These are phyloP conservation scores for Drosophila neotestacea DNA, from an alignment of 2,888 invertebrate genomes.

Conservation along the genomic window DNA sequence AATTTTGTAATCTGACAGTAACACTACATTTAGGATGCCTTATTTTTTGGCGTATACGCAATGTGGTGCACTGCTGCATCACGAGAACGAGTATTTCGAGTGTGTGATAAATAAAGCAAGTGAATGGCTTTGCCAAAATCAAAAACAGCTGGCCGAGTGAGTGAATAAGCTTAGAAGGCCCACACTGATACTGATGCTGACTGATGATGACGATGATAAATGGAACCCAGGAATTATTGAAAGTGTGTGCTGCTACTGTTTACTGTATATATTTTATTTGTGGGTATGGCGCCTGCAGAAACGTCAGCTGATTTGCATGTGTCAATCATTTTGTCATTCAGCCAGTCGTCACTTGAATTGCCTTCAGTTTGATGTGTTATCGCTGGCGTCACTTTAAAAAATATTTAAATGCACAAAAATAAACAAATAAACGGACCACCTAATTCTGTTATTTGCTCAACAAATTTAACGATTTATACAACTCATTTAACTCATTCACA, in stretches of 20 bases:
- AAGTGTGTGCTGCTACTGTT: constrained; percentile 11
- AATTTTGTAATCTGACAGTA: constrained; percentile 64
- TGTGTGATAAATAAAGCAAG: constrained; percentile 26
- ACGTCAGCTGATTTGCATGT: constrained; percentile 42
- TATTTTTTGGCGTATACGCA: constrained; percentile 59
- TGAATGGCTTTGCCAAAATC: constrained; percentile 36
- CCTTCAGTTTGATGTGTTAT: constrained; percentile 51
- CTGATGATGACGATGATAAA: constrained; percentile 10
- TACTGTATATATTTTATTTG: constrained; percentile 1
- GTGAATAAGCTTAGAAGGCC: neutral
- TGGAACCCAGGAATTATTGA: constrained; percentile 35
- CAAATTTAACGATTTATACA: constrained; percentile 9
- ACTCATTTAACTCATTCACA: constrained; percentile 29
- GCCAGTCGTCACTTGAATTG: constrained; percentile 21
- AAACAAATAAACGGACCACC: neutral
- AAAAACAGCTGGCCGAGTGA: constrained; percentile 23
- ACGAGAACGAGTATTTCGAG: constrained; percentile 14
- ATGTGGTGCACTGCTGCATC: constrained; percentile 33
- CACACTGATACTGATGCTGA: constrained; percentile 4
- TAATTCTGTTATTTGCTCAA: neutral
- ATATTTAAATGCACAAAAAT: constrained; percentile 8
- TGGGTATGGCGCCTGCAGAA: constrained; percentile 31
- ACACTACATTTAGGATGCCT: constrained; percentile 41
- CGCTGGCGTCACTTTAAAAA: constrained; percentile 1
- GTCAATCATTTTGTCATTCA: constrained; percentile 27